Percentiles rank a stretch among this genome's conserved stretches.
Evolutionary conservation across 2,888 invertebrate species (phyloP).

Genomic region (Buathra laborator): DNA sequence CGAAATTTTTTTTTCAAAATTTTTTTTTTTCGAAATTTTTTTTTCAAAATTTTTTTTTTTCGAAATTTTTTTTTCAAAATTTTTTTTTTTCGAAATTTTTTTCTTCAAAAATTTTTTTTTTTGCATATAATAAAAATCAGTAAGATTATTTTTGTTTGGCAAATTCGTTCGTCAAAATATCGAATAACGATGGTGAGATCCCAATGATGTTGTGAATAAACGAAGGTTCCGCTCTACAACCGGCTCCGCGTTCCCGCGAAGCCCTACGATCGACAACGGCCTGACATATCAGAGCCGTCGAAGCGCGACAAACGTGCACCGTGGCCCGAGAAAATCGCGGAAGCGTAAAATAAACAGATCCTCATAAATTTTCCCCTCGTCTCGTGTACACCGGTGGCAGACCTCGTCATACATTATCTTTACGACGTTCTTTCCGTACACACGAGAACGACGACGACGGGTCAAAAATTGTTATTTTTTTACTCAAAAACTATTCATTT

Average conservation of each 20-base stretch:
- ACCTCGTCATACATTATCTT: constrained; percentile 32
- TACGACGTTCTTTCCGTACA: constrained; percentile 28
- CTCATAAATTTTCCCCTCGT: constrained; percentile 65
- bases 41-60: background rate
- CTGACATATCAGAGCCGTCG: constrained; percentile 57
- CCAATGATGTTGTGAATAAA: constrained; percentile 47
- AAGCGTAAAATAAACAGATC: constrained; percentile 67
- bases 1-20: constrained; percentile 7
- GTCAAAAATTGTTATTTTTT: background rate
- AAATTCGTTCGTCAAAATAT: constrained; percentile 11
- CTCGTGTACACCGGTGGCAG: constrained; percentile 20
- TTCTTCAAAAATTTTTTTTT: background rate
- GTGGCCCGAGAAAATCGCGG: constrained; percentile 69
- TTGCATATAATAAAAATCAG: background rate
- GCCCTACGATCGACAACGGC: constrained; percentile 55
- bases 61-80: background rate
- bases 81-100: constrained; percentile 24
- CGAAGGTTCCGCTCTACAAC: constrained; percentile 55
- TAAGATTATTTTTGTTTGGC: constrained; percentile 12
- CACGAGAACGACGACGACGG: background rate
- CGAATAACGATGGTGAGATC: constrained; percentile 26
- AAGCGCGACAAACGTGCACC: constrained; percentile 67
- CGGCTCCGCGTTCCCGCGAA: constrained; percentile 59
- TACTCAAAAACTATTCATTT: no score
- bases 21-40: constrained; percentile 24